Evolutionary conservation across 2,797 vertebrate genomes (phyloP).

Genomic region (Gorsachius magnificus): DNA sequence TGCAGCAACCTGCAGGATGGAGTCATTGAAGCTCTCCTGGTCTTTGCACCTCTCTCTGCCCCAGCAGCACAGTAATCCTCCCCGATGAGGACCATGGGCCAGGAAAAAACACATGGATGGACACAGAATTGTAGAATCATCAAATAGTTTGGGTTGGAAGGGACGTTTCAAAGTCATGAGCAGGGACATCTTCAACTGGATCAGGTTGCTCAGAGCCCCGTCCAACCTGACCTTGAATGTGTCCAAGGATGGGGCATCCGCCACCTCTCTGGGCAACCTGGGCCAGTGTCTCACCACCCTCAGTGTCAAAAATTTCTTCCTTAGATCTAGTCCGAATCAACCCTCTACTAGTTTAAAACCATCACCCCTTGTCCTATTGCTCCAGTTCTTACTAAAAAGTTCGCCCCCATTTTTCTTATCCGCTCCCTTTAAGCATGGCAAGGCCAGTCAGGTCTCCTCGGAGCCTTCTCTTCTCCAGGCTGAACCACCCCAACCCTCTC

Average conservation of each 20-base stretch:
- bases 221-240: fast-evolving
- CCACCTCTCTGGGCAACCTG: not conserved
- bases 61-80: not conserved
- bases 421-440: too few species aligned
- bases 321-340: fast-evolving
- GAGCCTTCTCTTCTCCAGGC: not conserved
- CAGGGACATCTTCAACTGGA: fast-evolving
- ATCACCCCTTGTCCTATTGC: not conserved
- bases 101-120: not conserved
- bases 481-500: not conserved
- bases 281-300: fast-evolving
- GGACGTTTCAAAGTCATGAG: not conserved
- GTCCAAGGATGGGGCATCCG: not conserved
- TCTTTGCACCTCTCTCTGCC: too few species aligned
- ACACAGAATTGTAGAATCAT: fast-evolving
- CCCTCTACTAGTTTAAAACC: not conserved
- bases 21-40: not conserved
- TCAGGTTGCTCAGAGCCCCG: fast-evolving
- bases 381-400: not conserved
- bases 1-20: not conserved
- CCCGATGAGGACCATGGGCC: fast-evolving
- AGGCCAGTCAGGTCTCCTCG: fast-evolving
- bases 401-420: not conserved
- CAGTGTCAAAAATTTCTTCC: not conserved
- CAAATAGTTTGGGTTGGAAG: not conserved